Conservation (phyloP, 2,888 invertebrate species). For the Trachelus troglodyta region DNA sequence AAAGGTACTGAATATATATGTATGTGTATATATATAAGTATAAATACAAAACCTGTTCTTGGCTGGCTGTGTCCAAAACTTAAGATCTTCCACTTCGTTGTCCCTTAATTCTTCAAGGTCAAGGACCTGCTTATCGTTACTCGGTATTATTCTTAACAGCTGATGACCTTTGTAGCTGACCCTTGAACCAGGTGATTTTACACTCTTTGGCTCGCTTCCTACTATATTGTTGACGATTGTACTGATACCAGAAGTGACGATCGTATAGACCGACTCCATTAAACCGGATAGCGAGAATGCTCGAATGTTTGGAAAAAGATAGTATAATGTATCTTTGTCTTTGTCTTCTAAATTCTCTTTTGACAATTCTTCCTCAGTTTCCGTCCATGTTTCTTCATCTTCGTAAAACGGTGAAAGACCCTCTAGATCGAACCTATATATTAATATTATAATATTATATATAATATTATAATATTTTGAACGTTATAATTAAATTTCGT, state of each 20-base stretch:
- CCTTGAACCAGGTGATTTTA: conserved; percentile 29
- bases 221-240: conserved; percentile 50
- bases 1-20: background rate
- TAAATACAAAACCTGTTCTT: conserved; percentile 57
- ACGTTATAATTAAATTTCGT: too few species aligned
- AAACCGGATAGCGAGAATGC: conserved; percentile 51
- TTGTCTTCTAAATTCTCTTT: conserved; percentile 10
- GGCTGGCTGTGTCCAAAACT: conserved; percentile 73
- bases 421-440: too few species aligned
- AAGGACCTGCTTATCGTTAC: conserved; percentile 64
- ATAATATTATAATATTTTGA: too few species aligned
- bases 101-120: conserved; percentile 66
- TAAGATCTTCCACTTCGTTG: conserved; percentile 68
- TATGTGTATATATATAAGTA: background rate
- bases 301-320: conserved; percentile 20
- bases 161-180: conserved; percentile 71
- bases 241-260: conserved; percentile 48
- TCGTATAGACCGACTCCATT: conserved; percentile 50
- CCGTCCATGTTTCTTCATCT: too few species aligned
- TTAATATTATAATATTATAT: too few species aligned
- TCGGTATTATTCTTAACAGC: conserved; percentile 67
- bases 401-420: too few species aligned
- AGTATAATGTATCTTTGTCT: background rate
- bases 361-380: background rate
- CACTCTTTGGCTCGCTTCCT: conserved; percentile 45